phyloP scores from a whole-genome alignment of 2,113 vertebrate species.

The Neolamprologus ventralis region DNA sequence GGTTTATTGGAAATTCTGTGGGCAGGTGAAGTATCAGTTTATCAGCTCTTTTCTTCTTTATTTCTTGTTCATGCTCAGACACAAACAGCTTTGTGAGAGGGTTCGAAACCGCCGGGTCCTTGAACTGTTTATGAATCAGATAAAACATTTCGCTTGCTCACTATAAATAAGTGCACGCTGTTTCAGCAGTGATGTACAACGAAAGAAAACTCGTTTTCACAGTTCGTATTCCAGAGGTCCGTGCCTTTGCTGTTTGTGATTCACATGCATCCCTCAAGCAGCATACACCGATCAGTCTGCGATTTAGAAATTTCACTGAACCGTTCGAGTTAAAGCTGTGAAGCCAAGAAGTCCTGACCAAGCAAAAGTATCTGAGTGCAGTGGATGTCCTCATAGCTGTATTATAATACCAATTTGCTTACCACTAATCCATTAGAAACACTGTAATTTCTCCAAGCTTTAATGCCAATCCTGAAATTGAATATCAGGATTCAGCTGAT shows the following conservation, averaged over 20 bases:
- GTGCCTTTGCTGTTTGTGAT: neutral
- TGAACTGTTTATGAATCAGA: neutral
- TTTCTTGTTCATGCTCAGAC: neutral
- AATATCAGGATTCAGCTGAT: neutral
- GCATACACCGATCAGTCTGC: neutral
- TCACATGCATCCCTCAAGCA: neutral
- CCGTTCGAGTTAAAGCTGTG: neutral
- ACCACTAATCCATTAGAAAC: neutral
- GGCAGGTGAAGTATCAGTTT: neutral
- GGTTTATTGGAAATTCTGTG: neutral
- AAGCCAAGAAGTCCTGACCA: neutral
- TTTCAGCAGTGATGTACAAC: neutral
- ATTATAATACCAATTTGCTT: neutral
- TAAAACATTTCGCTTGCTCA: neutral
- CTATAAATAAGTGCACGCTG: neutral
- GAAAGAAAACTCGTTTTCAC: neutral
- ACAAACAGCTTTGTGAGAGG: neutral
- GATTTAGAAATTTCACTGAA: neutral
- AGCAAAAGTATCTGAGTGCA: neutral
- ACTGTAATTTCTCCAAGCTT: neutral
- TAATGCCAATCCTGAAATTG: neutral
- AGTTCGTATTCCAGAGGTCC: neutral
- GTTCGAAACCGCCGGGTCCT: neutral
- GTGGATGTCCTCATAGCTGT: neutral
- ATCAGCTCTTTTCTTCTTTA: neutral